Evolutionary conservation across 1,140 invertebrate species (phyloP), one percentile per base, ranked within the genome.

Genomic region (Drosophila chauvacae): DNA sequence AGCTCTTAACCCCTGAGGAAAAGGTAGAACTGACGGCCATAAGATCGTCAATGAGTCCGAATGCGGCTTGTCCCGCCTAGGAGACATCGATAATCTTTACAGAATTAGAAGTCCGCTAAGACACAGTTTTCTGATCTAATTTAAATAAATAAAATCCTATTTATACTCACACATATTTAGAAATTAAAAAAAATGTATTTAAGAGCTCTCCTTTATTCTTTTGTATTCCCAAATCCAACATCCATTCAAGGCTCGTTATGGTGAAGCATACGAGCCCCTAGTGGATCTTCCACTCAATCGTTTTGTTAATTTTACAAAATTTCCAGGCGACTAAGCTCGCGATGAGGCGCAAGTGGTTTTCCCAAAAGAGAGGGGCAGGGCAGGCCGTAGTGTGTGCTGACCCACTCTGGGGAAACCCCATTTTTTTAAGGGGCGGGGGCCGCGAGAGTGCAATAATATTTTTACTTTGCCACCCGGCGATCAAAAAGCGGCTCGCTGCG

Each of bases 361-460:
- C 4, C 56, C 13, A n/a, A 23, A 37, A 7, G 35, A 65, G 64
- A 63, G 30, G 23, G 28, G 60, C 33, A 35, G 26, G 23, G 14
- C 23, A 10, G 39, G 10, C 35, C 45, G 6, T 35, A 11, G 23
- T 53, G 35, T 69, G 50, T 28, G 18, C 42, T 71, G 64, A 70
- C 64, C 53, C 69, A 71, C 66, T 72, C 66, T 72, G 53, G 51
- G 65, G 11, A 42, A 13, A 48, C 47, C 23, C 47, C 14, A 30
- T 23, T 61, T 45, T 56, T 51, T 37, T 37, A 1, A 1, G 3
- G 18, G 13, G 10, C 13, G n/a, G 47, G 55, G 55, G 56, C 33
- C 62, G 59, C 65, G 51, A 62, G 65, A 77, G 83, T 87, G 83
- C 64, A 87, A 87, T 80, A 83, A 83, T 87, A 87, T 87, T 88